Evolutionary conservation across 2,888 invertebrate species (phyloP).

Genomic region (Cerastis rubricosa): DNA sequence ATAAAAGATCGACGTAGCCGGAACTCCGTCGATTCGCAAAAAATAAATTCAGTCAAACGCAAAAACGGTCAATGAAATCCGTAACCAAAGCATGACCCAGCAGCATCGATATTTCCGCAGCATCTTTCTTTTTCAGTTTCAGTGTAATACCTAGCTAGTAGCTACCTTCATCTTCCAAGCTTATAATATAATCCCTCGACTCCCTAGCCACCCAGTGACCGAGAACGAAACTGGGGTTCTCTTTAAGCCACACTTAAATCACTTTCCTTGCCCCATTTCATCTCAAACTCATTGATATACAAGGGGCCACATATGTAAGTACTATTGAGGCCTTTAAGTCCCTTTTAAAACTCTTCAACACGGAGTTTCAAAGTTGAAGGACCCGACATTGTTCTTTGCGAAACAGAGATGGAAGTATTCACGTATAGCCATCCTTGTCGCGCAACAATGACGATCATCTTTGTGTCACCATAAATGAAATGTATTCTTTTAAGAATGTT

Average conservation of each 20-base stretch:
- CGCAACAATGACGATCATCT: slow-evolving; percentile 41
- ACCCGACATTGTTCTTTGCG: slow-evolving; percentile 43
- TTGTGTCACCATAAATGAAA: too few species aligned
- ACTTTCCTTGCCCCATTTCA: slow-evolving; percentile 27
- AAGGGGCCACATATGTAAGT: slow-evolving; percentile 45
- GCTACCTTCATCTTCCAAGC: background rate
- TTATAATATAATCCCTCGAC: slow-evolving; percentile 36
- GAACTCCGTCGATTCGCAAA: too few species aligned
- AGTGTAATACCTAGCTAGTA: slow-evolving; percentile 1
- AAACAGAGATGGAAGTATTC: slow-evolving; percentile 22
- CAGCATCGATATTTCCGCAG: slow-evolving; percentile 15
- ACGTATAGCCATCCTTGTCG: slow-evolving; percentile 14
- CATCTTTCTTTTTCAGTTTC: slow-evolving; percentile 15
- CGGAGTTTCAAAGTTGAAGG: slow-evolving; percentile 48
- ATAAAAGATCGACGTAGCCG: too few species aligned
- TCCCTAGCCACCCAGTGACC: slow-evolving; percentile 19
- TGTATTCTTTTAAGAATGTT: too few species aligned
- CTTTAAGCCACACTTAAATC: slow-evolving; percentile 41
- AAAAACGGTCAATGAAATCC: too few species aligned
- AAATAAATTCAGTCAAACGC: too few species aligned
- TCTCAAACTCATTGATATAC: slow-evolving; percentile 45
- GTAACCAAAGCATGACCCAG: too few species aligned
- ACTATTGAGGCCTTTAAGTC: slow-evolving; percentile 44
- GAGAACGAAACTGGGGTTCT: slow-evolving; percentile 15
- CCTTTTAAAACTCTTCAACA: slow-evolving; percentile 57